A percentile compares a stretch with the other conserved stretches of the same genome.
Conservation (phyloP, 1,140 invertebrate species). For the Drosophila leontia region DNA sequence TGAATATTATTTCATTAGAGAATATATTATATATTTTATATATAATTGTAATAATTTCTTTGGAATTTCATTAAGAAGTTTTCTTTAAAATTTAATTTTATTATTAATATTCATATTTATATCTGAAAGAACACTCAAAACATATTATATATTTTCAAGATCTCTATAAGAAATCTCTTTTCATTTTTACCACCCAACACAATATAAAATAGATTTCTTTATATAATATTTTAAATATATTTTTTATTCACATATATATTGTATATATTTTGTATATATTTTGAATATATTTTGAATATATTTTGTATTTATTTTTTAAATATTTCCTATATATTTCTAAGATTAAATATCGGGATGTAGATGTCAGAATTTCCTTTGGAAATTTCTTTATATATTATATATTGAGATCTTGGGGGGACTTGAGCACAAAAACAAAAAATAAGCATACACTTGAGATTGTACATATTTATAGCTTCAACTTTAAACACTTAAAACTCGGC, state of each 20-base stretch:
- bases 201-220: neutral
- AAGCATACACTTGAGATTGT: conserved; percentile 21
- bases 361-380: neutral
- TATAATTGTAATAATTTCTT: neutral
- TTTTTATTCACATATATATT: conserved; percentile 14
- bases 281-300: neutral
- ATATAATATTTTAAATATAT: neutral
- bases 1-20: neutral
- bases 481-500: conserved; percentile 15
- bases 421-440: conserved; percentile 40
- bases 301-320: no score
- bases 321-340: neutral
- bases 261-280: neutral
- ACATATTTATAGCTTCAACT: conserved; percentile 24
- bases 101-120: no score
- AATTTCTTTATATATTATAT: neutral
- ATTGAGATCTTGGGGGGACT: neutral
- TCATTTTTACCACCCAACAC: conserved; percentile 3
- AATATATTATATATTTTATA: neutral
- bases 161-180: neutral
- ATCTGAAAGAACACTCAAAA: neutral
- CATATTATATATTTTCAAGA: neutral
- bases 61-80: neutral
- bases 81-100: no score
- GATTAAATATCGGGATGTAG: neutral